These are phyloP conservation scores for Microplitis manilae DNA, from an alignment of 2,888 invertebrate genomes.

Conservation along the genomic window DNA sequence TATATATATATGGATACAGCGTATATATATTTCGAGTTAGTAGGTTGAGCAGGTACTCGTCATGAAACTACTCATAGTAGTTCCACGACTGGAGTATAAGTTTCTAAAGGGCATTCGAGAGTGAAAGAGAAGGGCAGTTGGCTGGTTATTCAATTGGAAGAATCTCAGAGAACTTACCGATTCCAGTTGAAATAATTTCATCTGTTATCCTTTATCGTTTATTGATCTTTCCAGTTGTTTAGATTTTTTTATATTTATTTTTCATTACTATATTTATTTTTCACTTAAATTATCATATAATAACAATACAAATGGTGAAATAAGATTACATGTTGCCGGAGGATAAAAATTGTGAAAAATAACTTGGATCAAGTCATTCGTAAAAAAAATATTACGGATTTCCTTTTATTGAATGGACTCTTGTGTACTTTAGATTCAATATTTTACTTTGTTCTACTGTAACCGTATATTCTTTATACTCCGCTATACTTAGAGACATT, in stretches of 20 bases:
- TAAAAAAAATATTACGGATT: slow-evolving; percentile 22
- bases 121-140: slow-evolving; percentile 57
- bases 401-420: not conserved
- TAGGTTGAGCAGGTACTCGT: not conserved
- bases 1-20: not conserved
- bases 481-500: slow-evolving; percentile 28
- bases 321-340: not conserved
- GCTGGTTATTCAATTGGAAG: slow-evolving; percentile 57
- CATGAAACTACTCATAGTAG: slow-evolving; percentile 37
- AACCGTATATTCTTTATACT: slow-evolving; percentile 13
- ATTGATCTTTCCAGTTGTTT: not conserved
- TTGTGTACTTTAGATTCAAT: not conserved
- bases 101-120: slow-evolving; percentile 55
- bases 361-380: slow-evolving; percentile 41
- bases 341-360: not conserved
- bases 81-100: slow-evolving; percentile 47
- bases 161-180: slow-evolving; percentile 53
- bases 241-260: not conserved
- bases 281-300: not conserved
- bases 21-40: not conserved
- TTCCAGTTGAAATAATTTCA: slow-evolving; percentile 50
- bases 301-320: not conserved
- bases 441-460: slow-evolving; percentile 21
- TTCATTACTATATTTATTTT: not conserved
- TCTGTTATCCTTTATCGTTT: not conserved